Base-by-base conservation (phyloP, 2,888 invertebrate species). In the Agrotis exclamationis region DNA sequence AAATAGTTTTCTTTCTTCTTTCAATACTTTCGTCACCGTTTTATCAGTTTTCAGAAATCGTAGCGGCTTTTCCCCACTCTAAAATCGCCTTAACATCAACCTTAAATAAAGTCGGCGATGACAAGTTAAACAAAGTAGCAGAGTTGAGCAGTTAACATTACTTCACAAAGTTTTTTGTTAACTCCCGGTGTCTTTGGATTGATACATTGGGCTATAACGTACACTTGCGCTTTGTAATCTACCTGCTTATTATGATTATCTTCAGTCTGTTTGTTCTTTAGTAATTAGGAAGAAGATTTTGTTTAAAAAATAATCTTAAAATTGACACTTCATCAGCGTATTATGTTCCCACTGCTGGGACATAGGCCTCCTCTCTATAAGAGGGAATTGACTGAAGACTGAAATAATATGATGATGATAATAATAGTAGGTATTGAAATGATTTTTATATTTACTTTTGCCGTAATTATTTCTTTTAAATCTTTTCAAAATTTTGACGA, bases 161-260 rank as follows among this genome's bases (percentile, higher is more conserved):
- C 88, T 90, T 88, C 88, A 72, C 81, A 84, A 91, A 91, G 86
- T 91, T 92, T 93, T 93, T 92, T 91, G 91, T 88, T 82, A 82
- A 78, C 84, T 84, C 73, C 74, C 78, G 86, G 85, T 84, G 85
- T 83, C 83, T 87, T 82, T 77, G 87, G 89, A 91, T 93, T 93
- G 93, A 93, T 93, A 92, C 93, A 93, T 93, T 87, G 86, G 77
- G 88, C 90, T 82, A 91, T 93, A 93, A 92, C 80, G 79, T 87
- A 86, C 93, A 94, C 92, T 91, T 86, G 88, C 44, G 79, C 69
- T 53, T 47, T n/a, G 24, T 28, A 57, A 70, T 66, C 65, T 51
- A 73, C 73, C 68, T 70, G 70, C 45, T 74, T 75, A 56, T 69
- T 73, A n/a, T 62, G 22, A 56, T 75, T 51, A 60, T 6, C 28